Evolutionary conservation across 2,888 invertebrate species (phyloP).

Genomic region (Hyles lineata): DNA sequence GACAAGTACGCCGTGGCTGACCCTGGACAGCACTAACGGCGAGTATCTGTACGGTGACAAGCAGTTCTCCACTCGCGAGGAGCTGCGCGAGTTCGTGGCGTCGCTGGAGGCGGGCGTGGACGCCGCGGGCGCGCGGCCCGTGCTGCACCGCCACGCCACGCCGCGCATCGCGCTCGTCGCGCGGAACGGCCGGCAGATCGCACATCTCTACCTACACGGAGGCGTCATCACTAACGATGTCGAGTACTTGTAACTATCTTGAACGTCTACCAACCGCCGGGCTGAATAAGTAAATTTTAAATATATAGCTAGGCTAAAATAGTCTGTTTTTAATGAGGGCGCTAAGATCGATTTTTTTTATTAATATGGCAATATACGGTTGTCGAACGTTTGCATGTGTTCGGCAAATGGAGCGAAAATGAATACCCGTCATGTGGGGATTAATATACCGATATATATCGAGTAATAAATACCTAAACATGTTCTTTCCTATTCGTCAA

Average conservation of each 20-base stretch:
- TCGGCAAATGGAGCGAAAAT: no score
- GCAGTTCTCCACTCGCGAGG: slow-evolving; percentile 60
- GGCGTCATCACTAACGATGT: slow-evolving; percentile 54
- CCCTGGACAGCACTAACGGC: slow-evolving; percentile 48
- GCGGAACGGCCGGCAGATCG: slow-evolving; percentile 59
- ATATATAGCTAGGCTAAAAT: no score
- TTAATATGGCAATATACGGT: no score
- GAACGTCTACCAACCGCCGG: no score
- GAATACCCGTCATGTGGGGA: no score
- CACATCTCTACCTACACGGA: slow-evolving; percentile 61
- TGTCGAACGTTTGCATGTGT: no score
- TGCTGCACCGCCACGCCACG: slow-evolving; percentile 48
- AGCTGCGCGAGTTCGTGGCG: slow-evolving; percentile 52
- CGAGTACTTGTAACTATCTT: slow-evolving; percentile 65
- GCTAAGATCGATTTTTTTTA: no score
- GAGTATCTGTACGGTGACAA: slow-evolving; percentile 60
- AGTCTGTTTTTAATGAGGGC: no score
- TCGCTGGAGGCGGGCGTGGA: slow-evolving; percentile 41
- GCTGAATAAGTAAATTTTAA: no score
- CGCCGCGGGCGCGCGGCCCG: slow-evolving; percentile 45
- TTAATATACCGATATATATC: no score
- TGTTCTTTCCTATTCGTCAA: no score
- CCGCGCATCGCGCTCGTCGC: slow-evolving; percentile 61
- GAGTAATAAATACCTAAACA: no score
- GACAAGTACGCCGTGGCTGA: slow-evolving; percentile 61